Conservation (phyloP, 2,888 invertebrate genomes). For the Reticulitermes lucifugus region DNA sequence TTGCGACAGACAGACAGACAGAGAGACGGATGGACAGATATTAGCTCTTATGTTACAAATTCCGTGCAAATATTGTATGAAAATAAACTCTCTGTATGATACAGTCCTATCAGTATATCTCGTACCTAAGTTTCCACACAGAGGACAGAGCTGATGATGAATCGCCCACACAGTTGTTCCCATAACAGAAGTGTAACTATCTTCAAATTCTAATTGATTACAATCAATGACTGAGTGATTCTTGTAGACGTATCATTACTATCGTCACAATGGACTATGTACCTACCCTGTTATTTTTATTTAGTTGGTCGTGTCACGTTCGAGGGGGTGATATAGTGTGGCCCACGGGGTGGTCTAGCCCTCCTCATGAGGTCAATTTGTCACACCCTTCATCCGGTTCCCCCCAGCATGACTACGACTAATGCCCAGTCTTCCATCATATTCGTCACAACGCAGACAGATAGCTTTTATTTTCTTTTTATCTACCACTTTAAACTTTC, state of each 20-base stretch:
- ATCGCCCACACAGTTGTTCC: too few species aligned
- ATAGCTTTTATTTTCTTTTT: too few species aligned
- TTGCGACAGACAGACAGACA: too few species aligned
- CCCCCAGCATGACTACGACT: slow-evolving; percentile 26
- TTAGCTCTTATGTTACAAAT: too few species aligned
- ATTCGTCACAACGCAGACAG: neutral
- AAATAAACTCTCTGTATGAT: too few species aligned
- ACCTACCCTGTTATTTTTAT: slow-evolving; percentile 14
- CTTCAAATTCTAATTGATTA: neutral
- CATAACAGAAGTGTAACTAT: neutral
- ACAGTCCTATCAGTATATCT: too few species aligned
- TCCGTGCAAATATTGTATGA: too few species aligned
- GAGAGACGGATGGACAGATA: too few species aligned
- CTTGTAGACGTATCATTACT: too few species aligned
- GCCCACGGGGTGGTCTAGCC: slow-evolving; percentile 42
- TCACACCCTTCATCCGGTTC: slow-evolving; percentile 30
- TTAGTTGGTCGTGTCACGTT: neutral
- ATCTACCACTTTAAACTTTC: too few species aligned
- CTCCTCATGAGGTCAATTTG: slow-evolving; percentile 40
- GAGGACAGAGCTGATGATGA: too few species aligned
- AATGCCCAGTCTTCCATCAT: slow-evolving; percentile 33
- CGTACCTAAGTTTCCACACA: too few species aligned
- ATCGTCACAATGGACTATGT: neutral
- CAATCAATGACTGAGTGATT: slow-evolving; percentile 7
- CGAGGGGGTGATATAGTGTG: slow-evolving; percentile 25